A percentile compares a stretch with the other conserved stretches of the same genome.
Conservation (phyloP, 2,113 vertebrate species). For the Suncus etruscus region DNA sequence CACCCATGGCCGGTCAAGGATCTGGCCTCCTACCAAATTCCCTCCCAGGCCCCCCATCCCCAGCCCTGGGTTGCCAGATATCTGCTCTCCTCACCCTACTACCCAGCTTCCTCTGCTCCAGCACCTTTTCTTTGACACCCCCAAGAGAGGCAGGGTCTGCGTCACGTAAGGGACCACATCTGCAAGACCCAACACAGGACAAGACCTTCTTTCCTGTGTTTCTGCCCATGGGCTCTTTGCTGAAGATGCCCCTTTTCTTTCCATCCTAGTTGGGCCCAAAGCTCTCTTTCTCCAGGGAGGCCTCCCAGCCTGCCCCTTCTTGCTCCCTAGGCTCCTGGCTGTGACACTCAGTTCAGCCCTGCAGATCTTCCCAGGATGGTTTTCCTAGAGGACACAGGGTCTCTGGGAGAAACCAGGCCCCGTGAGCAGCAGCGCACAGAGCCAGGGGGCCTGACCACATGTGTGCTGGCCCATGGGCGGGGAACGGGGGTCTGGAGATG, state of each 20-base stretch:
- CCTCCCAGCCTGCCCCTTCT: neutral
- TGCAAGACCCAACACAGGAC: too few species aligned
- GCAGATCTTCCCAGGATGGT: neutral
- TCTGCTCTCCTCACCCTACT: neutral
- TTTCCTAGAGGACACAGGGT: rapidly evolving
- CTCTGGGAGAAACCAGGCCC: neutral
- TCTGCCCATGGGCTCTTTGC: neutral
- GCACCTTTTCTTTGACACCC: too few species aligned
- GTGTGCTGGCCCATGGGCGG: neutral
- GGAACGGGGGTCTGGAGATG: neutral
- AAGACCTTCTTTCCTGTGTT: neutral
- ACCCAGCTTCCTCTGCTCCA: too few species aligned
- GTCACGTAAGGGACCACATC: too few species aligned
- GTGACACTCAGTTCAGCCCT: neutral
- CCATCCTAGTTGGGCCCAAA: neutral
- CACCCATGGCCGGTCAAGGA: neutral
- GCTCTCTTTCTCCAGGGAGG: neutral
- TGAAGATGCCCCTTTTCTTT: neutral
- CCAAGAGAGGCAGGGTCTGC: too few species aligned
- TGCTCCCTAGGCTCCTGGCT: too few species aligned
- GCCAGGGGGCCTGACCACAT: neutral
- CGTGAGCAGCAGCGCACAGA: neutral
- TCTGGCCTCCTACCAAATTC: rapidly evolving
- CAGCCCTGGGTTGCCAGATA: neutral
- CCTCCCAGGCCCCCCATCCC: neutral